Evolutionary conservation across 1,140 invertebrate genomes (phyloP).

Genomic region (Calephelis nemesis): DNA sequence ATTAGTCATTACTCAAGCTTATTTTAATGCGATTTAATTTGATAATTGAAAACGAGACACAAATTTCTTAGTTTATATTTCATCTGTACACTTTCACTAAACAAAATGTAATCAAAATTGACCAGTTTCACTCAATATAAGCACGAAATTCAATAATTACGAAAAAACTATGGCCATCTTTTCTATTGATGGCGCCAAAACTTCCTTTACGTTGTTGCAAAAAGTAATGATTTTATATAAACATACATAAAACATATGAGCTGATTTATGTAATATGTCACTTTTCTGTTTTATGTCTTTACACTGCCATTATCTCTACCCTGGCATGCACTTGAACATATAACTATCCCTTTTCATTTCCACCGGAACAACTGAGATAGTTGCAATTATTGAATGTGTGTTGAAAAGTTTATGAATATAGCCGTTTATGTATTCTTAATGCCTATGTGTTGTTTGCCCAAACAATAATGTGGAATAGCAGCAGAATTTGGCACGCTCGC

Average conservation of each 20-base stretch:
- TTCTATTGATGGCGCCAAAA: too few relatives aligned
- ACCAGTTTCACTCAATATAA: too few relatives aligned
- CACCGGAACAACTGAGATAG: background rate
- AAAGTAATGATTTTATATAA: too few relatives aligned
- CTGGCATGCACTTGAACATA: background rate
- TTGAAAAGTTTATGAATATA: conserved; percentile 15
- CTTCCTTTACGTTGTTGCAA: too few relatives aligned
- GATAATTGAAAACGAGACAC: too few relatives aligned
- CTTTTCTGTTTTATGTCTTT: background rate
- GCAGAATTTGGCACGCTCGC: conserved; percentile 54
- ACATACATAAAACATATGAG: background rate
- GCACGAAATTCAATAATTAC: too few relatives aligned
- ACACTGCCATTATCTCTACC: background rate
- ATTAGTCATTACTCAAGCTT: too few relatives aligned
- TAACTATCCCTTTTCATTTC: background rate
- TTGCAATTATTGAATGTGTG: background rate
- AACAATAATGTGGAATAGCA: conserved; percentile 51
- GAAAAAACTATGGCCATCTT: too few relatives aligned
- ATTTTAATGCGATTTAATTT: too few relatives aligned
- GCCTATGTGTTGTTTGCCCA: conserved; percentile 63
- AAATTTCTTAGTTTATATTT: too few relatives aligned
- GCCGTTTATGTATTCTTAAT: conserved; percentile 33
- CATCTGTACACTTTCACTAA: too few relatives aligned
- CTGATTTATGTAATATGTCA: background rate
- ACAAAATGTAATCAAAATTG: too few relatives aligned